Evolutionary conservation across 2,888 invertebrate species (phyloP).

Genomic region (Melieria omissa): DNA sequence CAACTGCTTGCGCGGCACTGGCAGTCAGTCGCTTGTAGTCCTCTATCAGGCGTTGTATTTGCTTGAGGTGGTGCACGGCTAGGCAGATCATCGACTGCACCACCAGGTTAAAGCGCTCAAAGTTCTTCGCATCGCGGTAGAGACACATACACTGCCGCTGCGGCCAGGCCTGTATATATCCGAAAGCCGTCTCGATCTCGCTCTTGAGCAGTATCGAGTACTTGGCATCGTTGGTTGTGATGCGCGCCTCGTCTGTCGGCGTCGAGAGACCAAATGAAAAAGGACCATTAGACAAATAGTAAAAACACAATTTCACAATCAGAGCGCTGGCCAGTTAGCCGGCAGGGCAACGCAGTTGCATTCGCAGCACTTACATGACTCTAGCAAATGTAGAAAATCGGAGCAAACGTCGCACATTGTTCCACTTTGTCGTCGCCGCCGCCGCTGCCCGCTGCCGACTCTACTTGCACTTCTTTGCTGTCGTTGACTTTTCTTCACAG

Average conservation of each 20-base stretch:
- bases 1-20: conserved; percentile 6
- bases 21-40: conserved; percentile 64
- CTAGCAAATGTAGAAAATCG: conserved; percentile 91
- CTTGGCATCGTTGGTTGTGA: conserved; percentile 81
- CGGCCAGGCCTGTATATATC: conserved; percentile 90
- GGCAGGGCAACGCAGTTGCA: background rate
- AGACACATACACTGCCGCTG: conserved; percentile 96
- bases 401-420: conserved; percentile 95
- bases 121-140: conserved; percentile 91
- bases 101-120: conserved; percentile 89
- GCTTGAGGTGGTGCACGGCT: conserved; percentile 84
- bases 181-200: conserved; percentile 85
- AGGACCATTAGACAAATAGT: too few relatives aligned
- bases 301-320: conserved; percentile 1
- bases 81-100: conserved; percentile 88
- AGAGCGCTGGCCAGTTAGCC: background rate
- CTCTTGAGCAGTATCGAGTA: conserved; percentile 79
- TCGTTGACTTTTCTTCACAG: conserved; percentile 36
- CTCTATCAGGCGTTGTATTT: conserved; percentile 72
- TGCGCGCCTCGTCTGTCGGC: conserved; percentile 78
- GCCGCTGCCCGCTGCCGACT: conserved; percentile 29
- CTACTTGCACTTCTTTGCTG: conserved; percentile 25
- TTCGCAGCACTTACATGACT: conserved; percentile 75
- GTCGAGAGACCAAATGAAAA: too few relatives aligned
- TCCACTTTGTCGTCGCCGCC: conserved; percentile 33